Evolutionary conservation across 2,113 vertebrate species (phyloP), one percentile per base, ranked within the genome.

Genomic region (Thamnophis sirtalis): DNA sequence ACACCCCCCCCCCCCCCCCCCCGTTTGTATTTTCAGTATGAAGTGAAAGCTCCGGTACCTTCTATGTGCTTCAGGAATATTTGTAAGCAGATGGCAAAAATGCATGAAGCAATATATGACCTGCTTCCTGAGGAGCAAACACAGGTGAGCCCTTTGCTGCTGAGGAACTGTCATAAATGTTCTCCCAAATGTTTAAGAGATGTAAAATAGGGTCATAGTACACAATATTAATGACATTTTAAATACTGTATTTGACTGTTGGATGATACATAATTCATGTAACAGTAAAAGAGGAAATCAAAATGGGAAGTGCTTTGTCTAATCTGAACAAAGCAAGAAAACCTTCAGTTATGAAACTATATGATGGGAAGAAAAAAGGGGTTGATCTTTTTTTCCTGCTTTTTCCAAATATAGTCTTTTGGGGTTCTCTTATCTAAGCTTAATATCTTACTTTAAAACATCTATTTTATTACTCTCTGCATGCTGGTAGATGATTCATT

Each of bases 11-110:
- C 43, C 43, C 1, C 43, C 43, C 6, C 17, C 0, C 51, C 85
- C 38, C 21, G 33, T 90, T 91, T 96, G 95, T 60, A 85, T 91
- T 96, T 88, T 22, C 98, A 99, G 99, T 99, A 99, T 91, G 99
- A 99, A 92, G 99, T 99, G 93, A 99, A 99, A 96, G 99, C 99
- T 68, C 99, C 99, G 0, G 99, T 99, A 97, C 99, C 99, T 22
- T 99, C 99, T 3, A 93, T 97, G 7, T 99, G 99, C 96, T 99
- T 99, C 97, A 98, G 99, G 91, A 99, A 98, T 95, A 98, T 99
- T 96, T 99, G 99, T 93, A 99, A 99, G 95, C 99, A 99, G 96
- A 99, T 99, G 98, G 97, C 98, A 8, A 99, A 99, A 97, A 99
- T 99, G 99, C 99, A 99, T 60, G 99, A 99, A 97, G 99, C 99